Base-by-base conservation (phyloP, 2,797 vertebrate genomes). In the Clarias laeviceps region DNA sequence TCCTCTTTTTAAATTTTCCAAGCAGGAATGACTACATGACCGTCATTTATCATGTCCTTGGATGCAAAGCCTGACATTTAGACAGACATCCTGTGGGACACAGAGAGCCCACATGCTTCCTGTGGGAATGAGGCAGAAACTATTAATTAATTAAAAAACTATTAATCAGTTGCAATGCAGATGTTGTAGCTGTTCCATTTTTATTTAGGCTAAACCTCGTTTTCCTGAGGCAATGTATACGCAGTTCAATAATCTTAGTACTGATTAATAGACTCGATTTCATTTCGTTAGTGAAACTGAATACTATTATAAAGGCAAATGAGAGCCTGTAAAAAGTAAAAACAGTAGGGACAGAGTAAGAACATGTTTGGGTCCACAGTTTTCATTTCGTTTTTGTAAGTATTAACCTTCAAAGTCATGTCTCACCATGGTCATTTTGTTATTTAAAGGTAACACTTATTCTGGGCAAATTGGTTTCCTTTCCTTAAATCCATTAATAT, bases 91-190 rank as follows among this genome's bases (percentile, higher is more conserved):
- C 61, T 80, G 61, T 64, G 37, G 22, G 78, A 80, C 59, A 7
- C 11, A 40, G 7, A 77, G 22, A 64, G 1, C 24, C 12, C 77
- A 45, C 15, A 80, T 27, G 37, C 37, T 65, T 80, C 24, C 78
- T 50, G 15, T 80, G 61, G 37, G 34, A 80, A 80, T 65, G 78
- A 80, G 37, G 24, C 34, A 57, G 14, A 57, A 76, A 59, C 17
- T 76, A 34, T 77, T 11, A 59, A 77, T 77, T 59, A 22, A n/a
- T n/a, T n/a, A n/a, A n/a, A n/a, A n/a, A n/a, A n/a, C n/a, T n/a
- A n/a, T n/a, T n/a, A 27, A 77, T 57, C 54, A 12, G 29, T 59
- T 20, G 40, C 8, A 59, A 59, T 4, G 27, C 57, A 79, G 24
- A 79, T 40, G 56, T 18, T 78, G 27, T 57, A 62, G 7, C 5